Evolutionary conservation across 2,888 invertebrate species (phyloP).

Genomic region (Malthinus seriepunctatus): DNA sequence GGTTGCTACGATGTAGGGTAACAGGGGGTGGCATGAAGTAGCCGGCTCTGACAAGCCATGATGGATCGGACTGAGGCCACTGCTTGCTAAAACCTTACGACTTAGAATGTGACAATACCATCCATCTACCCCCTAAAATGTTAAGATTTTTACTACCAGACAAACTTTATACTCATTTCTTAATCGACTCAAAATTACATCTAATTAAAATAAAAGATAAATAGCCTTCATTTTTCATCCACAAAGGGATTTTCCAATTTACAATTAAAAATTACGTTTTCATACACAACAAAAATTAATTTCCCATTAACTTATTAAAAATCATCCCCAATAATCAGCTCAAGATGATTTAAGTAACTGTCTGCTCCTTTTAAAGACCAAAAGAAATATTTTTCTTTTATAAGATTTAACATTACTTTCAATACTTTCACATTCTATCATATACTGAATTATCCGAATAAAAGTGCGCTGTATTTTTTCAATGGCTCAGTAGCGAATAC

Average conservation of each 20-base stretch:
- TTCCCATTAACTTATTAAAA: too few species aligned
- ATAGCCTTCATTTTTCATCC: too few species aligned
- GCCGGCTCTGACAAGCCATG: constrained; percentile 58
- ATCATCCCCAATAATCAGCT: too few species aligned
- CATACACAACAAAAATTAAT: too few species aligned
- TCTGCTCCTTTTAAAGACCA: too few species aligned
- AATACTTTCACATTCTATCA: constrained; percentile 38
- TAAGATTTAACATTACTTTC: neutral
- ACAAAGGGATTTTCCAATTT: too few species aligned
- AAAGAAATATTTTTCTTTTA: too few species aligned
- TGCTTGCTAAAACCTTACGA: constrained; percentile 52
- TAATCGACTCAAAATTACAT: too few species aligned
- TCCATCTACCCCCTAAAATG: constrained; percentile 17
- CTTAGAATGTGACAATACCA: constrained; percentile 50
- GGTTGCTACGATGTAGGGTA: constrained; percentile 50
- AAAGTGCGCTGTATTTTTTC: constrained; percentile 41
- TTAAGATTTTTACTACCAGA: neutral
- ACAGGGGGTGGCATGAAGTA: constrained; percentile 50
- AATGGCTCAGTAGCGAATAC: constrained; percentile 41
- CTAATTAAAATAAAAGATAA: too few species aligned
- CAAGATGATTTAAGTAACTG: too few species aligned
- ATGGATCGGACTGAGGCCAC: constrained; percentile 58
- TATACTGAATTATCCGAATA: constrained; percentile 39
- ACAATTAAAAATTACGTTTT: too few species aligned
- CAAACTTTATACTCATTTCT: neutral